Percentiles rank a stretch among this genome's conserved stretches.
Conservation (phyloP, 2,888 invertebrate genomes). For the Esperia sulphurella region DNA sequence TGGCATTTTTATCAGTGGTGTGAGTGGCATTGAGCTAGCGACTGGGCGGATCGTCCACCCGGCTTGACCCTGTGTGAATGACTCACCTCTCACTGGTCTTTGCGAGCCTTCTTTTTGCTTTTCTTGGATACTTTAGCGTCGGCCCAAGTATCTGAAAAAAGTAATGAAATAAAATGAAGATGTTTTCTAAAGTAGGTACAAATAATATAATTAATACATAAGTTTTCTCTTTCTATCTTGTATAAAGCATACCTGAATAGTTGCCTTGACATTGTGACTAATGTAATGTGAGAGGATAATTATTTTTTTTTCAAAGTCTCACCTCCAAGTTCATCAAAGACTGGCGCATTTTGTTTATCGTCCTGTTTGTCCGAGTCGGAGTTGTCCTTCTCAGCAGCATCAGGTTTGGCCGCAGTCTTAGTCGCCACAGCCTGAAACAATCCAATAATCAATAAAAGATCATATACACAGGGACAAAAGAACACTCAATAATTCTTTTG, state of each 20-base stretch:
- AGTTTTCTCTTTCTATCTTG: too few species aligned
- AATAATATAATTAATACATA: background rate
- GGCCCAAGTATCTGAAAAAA: slow-evolving; percentile 83
- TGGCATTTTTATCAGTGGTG: slow-evolving; percentile 57
- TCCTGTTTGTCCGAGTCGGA: slow-evolving; percentile 61
- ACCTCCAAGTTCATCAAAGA: slow-evolving; percentile 73
- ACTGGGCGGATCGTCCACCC: slow-evolving; percentile 33
- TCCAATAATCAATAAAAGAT: background rate
- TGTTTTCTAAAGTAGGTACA: background rate
- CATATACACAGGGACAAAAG: too few species aligned
- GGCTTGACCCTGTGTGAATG: slow-evolving; percentile 37
- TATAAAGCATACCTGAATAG: too few species aligned
- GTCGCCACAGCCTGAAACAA: slow-evolving; percentile 44
- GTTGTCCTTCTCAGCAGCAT: slow-evolving; percentile 51
- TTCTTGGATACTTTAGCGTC: slow-evolving; percentile 87
- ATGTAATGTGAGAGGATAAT: background rate
- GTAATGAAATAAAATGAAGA: too few species aligned
- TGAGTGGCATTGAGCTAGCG: slow-evolving; percentile 69
- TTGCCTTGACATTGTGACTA: too few species aligned
- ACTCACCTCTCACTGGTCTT: slow-evolving; percentile 81
- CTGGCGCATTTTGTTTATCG: slow-evolving; percentile 47
- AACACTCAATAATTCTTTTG: too few species aligned
- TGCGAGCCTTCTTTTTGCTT: slow-evolving; percentile 87
- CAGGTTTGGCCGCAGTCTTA: slow-evolving; percentile 46
- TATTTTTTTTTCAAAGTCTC: slow-evolving; percentile 13